phyloP scores from a whole-genome alignment of 2,797 vertebrate genomes.

The Gallinago stenura region DNA sequence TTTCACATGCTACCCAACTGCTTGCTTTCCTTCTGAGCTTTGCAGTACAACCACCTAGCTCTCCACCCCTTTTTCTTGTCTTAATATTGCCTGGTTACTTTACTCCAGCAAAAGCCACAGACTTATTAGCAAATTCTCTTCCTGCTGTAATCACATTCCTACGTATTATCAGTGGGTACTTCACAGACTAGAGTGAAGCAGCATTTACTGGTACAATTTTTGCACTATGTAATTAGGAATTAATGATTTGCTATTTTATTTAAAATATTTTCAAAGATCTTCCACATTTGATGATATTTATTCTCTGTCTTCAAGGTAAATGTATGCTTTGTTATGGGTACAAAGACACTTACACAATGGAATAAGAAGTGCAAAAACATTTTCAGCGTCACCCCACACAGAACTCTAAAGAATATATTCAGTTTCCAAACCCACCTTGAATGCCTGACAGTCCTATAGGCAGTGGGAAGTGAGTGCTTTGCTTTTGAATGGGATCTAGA shows the following conservation, averaged over 20 bases:
- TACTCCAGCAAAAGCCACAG: neutral
- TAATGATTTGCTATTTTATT: neutral
- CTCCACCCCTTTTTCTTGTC: neutral
- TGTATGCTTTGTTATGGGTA: neutral
- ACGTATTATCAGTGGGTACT: neutral
- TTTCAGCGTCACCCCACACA: neutral
- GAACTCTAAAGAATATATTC: neutral
- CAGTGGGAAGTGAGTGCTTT: slow-evolving; percentile 92
- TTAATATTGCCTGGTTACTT: neutral
- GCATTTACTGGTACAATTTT: neutral
- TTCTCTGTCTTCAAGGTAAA: neutral
- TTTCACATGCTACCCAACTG: neutral
- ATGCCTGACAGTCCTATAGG: slow-evolving; percentile 89
- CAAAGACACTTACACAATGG: neutral
- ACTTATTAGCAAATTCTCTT: neutral
- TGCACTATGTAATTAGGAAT: neutral
- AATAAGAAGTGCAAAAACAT: neutral
- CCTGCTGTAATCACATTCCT: neutral
- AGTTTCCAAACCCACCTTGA: slow-evolving; percentile 85
- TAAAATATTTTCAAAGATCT: neutral
- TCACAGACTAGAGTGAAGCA: neutral
- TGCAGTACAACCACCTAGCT: neutral
- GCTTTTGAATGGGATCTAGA: slow-evolving; percentile 85
- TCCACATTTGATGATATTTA: neutral
- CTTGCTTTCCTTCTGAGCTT: neutral